Evolutionary conservation across 1,140 invertebrate species (phyloP), one percentile per base, ranked within the genome.

Genomic region (Diachasmimorpha longicaudata): DNA sequence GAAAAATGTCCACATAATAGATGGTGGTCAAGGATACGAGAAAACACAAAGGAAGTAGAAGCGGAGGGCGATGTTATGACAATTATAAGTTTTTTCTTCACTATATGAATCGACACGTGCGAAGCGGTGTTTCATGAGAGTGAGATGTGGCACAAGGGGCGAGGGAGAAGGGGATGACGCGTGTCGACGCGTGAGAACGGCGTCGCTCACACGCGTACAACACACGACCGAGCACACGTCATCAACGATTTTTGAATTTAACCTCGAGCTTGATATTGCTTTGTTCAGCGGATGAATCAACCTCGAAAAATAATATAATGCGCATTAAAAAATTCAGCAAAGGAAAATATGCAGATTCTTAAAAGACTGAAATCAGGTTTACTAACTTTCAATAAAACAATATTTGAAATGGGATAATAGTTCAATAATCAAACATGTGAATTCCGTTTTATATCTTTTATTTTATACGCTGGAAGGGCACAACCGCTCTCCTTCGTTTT

Each of bases 151-250:
- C 48, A 79, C 63, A 66, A 67, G 79, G 76, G 75, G 11, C 63
- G 55, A 67, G 79, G 76, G 75, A 9, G 16, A 48, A 31, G 48
- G 14, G 68, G 85, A 31, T 31, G 31, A 78, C 86, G 82, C 83
- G 85, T 88, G 86, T 78, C 84, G 82, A 80, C 85, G 86, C 86
- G 85, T 88, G 85, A 86, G 86, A 88, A 87, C 85, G 79, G 69
- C 77, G 79, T 82, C 82, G 85, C 80, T 88, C 86, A 85, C 86
- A 88, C 85, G 86, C 85, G 85, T 83, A 81, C 79, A 79, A 81
- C 74, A 74, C 78, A 81, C 78, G 78, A 67, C 76, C 23, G 6
- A 25, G 72, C 75, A 77, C 75, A 70, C 58, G 31, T 63, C 58
- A 25, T 63, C 58, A 63, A 63, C 58, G 6, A 63, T 63, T 63